Conservation (phyloP, 92 coral and sea anemone species). For the Zoanthus sociatus region DNA sequence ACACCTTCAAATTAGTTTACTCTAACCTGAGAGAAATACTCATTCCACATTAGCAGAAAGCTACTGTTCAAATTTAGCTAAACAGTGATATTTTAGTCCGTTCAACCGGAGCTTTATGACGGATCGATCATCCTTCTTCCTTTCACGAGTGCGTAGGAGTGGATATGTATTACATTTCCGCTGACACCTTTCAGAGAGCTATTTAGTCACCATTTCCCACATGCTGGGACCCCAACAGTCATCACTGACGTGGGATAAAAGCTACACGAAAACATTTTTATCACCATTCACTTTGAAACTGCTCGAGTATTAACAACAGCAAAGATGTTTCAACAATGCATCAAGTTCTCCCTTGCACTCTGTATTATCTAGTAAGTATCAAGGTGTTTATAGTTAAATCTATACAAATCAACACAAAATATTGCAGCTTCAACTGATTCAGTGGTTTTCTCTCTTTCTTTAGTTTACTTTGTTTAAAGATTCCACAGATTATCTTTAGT, state of each 20-base stretch:
- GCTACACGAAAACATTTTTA: slow-evolving; percentile 42
- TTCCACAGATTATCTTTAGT: slow-evolving; percentile 52
- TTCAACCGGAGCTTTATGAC: slow-evolving; percentile 42
- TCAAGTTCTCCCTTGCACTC: slow-evolving; percentile 10
- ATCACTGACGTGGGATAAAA: slow-evolving; percentile 63
- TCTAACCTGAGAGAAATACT: slow-evolving; percentile 17
- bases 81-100: slow-evolving; percentile 37
- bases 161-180: slow-evolving; percentile 95
- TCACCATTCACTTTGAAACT: slow-evolving; percentile 30
- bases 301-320: slow-evolving; percentile 18
- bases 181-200: slow-evolving; percentile 90
- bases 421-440: background rate
- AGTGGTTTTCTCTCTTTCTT: background rate
- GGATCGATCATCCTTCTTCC: slow-evolving; percentile 61
- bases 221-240: slow-evolving; percentile 81
- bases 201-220: slow-evolving; percentile 79
- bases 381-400: background rate
- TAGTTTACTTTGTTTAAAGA: slow-evolving; percentile 31
- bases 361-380: slow-evolving; percentile 21
- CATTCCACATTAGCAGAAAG: slow-evolving; percentile 20
- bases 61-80: slow-evolving; percentile 42
- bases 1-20: slow-evolving; percentile 74
- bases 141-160: slow-evolving; percentile 78
- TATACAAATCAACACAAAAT: background rate
- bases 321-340: slow-evolving; percentile 23